phyloP scores from a whole-genome alignment of 2,113 vertebrate genomes.

The Cygnus buccinator region DNA sequence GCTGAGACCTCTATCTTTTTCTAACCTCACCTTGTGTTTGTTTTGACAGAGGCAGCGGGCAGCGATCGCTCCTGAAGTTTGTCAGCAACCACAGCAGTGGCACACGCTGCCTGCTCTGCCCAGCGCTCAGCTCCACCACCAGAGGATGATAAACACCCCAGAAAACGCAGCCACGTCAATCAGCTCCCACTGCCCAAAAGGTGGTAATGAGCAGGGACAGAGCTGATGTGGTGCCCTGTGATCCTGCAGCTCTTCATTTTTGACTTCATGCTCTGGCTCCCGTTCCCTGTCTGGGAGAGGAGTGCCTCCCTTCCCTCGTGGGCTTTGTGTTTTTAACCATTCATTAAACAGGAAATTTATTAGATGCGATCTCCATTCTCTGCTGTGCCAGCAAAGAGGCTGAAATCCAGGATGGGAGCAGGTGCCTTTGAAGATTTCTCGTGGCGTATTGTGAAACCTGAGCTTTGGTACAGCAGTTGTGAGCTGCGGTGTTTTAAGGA shows the following conservation, averaged over 20 bases:
- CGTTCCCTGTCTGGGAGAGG: neutral
- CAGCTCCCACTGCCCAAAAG: neutral
- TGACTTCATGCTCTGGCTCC: neutral
- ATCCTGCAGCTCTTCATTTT: neutral
- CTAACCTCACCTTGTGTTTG: conserved; percentile 6
- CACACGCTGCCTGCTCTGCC: neutral
- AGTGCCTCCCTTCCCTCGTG: neutral
- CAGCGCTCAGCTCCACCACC: neutral
- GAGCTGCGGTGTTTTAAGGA: neutral
- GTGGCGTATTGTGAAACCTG: neutral
- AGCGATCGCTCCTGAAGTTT: neutral
- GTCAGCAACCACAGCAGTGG: neutral
- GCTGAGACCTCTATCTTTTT: neutral
- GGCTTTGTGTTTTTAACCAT: conserved; percentile 36
- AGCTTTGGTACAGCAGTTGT: neutral
- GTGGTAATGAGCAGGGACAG: neutral
- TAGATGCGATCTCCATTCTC: neutral
- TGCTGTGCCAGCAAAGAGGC: neutral
- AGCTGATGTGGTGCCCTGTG: neutral
- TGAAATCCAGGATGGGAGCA: neutral
- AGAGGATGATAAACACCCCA: neutral
- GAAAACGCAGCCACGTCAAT: neutral
- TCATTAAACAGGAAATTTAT: neutral
- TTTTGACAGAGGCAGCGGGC: conserved; percentile 42
- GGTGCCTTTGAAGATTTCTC: neutral